Evolutionary conservation across 2,797 vertebrate genomes (phyloP).

Genomic region (Danio aesculapii): DNA sequence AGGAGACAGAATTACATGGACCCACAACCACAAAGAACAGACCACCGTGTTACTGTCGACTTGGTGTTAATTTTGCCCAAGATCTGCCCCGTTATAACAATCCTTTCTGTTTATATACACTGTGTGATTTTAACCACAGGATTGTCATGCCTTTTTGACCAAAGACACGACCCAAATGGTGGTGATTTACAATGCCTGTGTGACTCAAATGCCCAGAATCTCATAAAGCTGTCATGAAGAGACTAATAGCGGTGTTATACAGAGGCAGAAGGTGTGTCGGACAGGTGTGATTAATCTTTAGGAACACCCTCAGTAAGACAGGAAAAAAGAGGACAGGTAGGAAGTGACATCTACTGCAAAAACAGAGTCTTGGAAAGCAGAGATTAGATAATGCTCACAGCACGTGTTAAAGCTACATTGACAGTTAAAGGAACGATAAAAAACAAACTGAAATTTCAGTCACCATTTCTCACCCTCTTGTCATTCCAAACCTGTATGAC

Average conservation of each 20-base stretch:
- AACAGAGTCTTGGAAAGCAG: slow-evolving; percentile 56
- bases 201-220: slow-evolving; percentile 25
- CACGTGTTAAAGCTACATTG: not conserved
- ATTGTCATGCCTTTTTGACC: slow-evolving; percentile 9
- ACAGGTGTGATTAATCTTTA: slow-evolving; percentile 30
- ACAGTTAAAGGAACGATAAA: slow-evolving; percentile 16
- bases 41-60: slow-evolving; percentile 53
- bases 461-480: slow-evolving; percentile 1
- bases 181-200: slow-evolving; percentile 1
- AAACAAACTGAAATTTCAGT: not conserved
- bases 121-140: slow-evolving; percentile 18
- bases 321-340: slow-evolving; percentile 19
- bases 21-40: slow-evolving; percentile 53
- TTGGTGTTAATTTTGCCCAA: slow-evolving; percentile 56
- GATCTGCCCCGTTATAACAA: slow-evolving; percentile 64
- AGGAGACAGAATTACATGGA: slow-evolving; percentile 49
- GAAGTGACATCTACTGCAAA: slow-evolving; percentile 39
- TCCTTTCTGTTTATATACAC: not conserved
- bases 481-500: slow-evolving; percentile 14
- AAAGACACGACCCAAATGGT: not conserved
- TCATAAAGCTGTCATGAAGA: slow-evolving; percentile 28
- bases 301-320: slow-evolving; percentile 45
- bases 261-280: slow-evolving; percentile 57
- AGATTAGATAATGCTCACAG: slow-evolving; percentile 23
- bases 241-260: slow-evolving; percentile 56